Evolutionary conservation across 2,797 vertebrate species (phyloP), one percentile per base, ranked within the genome.

Genomic region (Enteromius afrohamiltoni): DNA sequence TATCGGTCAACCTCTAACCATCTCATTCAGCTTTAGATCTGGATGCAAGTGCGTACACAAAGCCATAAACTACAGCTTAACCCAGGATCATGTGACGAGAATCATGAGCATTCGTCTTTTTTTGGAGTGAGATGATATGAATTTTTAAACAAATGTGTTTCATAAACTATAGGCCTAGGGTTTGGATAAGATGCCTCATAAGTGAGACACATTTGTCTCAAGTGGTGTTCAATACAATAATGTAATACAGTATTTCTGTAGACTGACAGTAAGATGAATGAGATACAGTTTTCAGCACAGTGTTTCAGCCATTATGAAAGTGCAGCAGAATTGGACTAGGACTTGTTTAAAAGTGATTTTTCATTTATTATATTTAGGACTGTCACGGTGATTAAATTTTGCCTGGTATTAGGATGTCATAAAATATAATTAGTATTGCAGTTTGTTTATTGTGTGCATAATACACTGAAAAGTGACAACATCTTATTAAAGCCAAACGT

Each of bases 221-320:
- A 77, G 60, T 47, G 75, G 80, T 17, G 53, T 79, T 51, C 64
- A 19, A 51, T 53, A 23, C 45, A 51, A 69, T 86, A 75, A 79
- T 47, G n/a, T 6, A 26, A n/a, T 29, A 76, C 65, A 64, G 62
- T n/a, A 7, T 75, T 74, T 76, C 81, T 83, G 62, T 64, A 60
- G 47, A n/a, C 65, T 70, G 78, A 75, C 70, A 80, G 80, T 45
- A 77, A 86, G 85, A 86, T 65, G 74, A 70, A 85, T 80, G 70
- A 23, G 81, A 42, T 31, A 49, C 2, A 45, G 64, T 29, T 79
- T 5, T 31, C 1, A 42, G 70, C 80, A 37, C 23, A 23, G 80
- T n/a, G 58, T 23, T 74, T 55, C 67, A 74, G 60, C 3, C 21
- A 40, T 40, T 82, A 34, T 51, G 29, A 64, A 74, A 65, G 31